Percentiles rank a stretch among this genome's conserved stretches.
phyloP scores from a whole-genome alignment of 2,797 vertebrate genomes.

The Menidia menidia region DNA sequence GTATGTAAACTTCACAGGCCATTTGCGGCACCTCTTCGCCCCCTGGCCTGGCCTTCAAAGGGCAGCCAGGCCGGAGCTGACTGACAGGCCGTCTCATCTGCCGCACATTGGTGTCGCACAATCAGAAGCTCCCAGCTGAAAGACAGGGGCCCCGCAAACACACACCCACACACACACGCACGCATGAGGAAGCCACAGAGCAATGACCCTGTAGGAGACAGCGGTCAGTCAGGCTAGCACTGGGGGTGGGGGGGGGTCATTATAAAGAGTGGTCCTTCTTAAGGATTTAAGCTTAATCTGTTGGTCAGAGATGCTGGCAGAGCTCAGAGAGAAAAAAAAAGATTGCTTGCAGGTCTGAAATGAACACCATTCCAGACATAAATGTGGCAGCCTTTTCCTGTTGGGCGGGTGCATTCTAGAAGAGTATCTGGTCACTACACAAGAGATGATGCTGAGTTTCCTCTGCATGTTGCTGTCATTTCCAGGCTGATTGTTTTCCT shows the following conservation, averaged over 20 bases:
- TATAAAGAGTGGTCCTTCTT: conserved; percentile 64
- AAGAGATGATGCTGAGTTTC: background rate
- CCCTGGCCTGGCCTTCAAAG: conserved; percentile 94
- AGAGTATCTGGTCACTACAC: background rate
- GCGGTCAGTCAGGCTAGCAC: conserved; percentile 66
- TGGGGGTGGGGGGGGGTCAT: conserved; percentile 22
- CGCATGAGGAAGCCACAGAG: conserved; percentile 50
- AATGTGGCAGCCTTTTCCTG: background rate
- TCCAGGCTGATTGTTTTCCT: background rate
- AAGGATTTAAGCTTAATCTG: conserved; percentile 20
- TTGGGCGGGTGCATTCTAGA: background rate
- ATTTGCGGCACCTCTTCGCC: conserved; percentile 93
- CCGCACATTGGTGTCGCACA: conserved; percentile 89
- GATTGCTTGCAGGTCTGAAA: background rate
- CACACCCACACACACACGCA: conserved; percentile 38
- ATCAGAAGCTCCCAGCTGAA: conserved; percentile 79
- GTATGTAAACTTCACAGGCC: conserved; percentile 99
- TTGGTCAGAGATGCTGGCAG: background rate
- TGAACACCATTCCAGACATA: background rate
- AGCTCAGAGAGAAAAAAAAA: conserved; percentile 1
- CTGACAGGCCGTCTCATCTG: conserved; percentile 94
- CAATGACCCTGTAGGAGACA: conserved; percentile 73
- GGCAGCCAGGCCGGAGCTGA: conserved; percentile 87
- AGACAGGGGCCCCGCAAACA: conserved; percentile 52
- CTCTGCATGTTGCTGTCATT: background rate